Evolutionary conservation across 2,113 vertebrate species (phyloP).

Genomic region (Sinocyclocheilus rhinocerous): DNA sequence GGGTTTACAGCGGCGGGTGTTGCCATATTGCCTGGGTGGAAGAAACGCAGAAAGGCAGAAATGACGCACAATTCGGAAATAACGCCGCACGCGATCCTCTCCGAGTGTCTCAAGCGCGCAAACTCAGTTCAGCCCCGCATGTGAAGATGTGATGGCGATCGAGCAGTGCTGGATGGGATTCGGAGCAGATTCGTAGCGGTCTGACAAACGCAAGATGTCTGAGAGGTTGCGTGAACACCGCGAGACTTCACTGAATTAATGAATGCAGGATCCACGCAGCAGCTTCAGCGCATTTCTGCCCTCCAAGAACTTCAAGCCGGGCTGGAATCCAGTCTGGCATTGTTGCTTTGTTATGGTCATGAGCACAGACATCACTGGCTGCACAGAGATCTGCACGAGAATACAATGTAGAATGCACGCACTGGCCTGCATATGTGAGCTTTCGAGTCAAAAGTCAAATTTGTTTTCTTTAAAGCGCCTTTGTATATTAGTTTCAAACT

Average conservation of each 20-base stretch:
- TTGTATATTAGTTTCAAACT: neutral
- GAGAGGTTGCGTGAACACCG: slow-evolving; percentile 75
- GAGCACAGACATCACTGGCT: neutral
- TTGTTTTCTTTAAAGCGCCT: neutral
- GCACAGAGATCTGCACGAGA: neutral
- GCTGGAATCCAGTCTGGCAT: neutral
- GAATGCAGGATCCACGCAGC: slow-evolving; percentile 48
- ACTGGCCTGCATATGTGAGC: neutral
- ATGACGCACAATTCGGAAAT: slow-evolving; percentile 43
- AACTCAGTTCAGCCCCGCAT: slow-evolving; percentile 32
- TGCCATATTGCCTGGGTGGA: slow-evolving; percentile 82
- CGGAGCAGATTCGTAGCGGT: slow-evolving; percentile 43
- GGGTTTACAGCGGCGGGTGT: slow-evolving; percentile 91
- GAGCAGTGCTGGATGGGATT: neutral
- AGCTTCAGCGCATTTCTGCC: neutral
- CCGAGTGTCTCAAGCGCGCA: slow-evolving; percentile 20
- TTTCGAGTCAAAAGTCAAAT: neutral
- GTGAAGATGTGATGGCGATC: slow-evolving; percentile 1
- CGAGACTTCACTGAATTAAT: slow-evolving; percentile 80
- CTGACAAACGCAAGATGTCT: slow-evolving; percentile 76
- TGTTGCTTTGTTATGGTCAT: neutral
- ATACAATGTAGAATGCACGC: neutral
- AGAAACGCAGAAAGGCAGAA: slow-evolving; percentile 50
- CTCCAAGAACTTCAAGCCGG: neutral
- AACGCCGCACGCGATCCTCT: slow-evolving; percentile 30